These are phyloP conservation scores for Drosophila melanosoma DNA, from an alignment of 2,888 invertebrate genomes.

Conservation along the genomic window DNA sequence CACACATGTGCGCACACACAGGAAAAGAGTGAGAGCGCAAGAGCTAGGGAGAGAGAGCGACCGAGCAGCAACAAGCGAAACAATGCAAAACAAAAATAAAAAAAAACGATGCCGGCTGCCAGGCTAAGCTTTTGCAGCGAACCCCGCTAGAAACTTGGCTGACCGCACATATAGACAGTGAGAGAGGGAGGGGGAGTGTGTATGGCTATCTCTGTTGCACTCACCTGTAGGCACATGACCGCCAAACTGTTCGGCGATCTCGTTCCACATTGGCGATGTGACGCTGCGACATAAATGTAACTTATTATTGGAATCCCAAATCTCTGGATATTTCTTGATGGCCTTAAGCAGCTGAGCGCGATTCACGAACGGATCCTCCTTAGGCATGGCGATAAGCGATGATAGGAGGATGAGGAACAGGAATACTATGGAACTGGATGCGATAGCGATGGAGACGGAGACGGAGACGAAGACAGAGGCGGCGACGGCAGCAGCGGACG, in stretches of 20 bases:
- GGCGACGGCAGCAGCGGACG: constrained; percentile 51
- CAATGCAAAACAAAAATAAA: constrained; percentile 39
- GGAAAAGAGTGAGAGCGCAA: constrained; percentile 6
- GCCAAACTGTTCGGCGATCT: constrained; percentile 83
- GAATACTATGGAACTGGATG: constrained; percentile 13
- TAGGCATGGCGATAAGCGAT: constrained; percentile 63
- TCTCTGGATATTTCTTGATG: constrained; percentile 83
- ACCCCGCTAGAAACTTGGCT: constrained; percentile 23
- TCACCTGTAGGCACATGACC: constrained; percentile 83
- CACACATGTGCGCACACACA: constrained; percentile 14
- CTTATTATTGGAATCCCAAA: constrained; percentile 83
- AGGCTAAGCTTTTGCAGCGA: constrained; percentile 28
- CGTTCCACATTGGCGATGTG: constrained; percentile 83
- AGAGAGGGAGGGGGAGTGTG: background rate
- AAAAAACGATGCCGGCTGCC: constrained; percentile 25
- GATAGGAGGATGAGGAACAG: constrained; percentile 11
- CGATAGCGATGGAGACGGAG: constrained; percentile 8
- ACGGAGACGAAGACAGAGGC: constrained; percentile 4
- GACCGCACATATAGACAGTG: background rate
- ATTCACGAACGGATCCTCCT: constrained; percentile 83
- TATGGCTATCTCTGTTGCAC: constrained; percentile 34
- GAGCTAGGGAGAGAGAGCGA: constrained; percentile 9
- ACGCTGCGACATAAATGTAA: constrained; percentile 83
- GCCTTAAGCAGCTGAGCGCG: constrained; percentile 82
- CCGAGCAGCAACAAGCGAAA: constrained; percentile 18